Conservation (phyloP, 2,888 invertebrate genomes). For the Muschampia plurimacula region DNA sequence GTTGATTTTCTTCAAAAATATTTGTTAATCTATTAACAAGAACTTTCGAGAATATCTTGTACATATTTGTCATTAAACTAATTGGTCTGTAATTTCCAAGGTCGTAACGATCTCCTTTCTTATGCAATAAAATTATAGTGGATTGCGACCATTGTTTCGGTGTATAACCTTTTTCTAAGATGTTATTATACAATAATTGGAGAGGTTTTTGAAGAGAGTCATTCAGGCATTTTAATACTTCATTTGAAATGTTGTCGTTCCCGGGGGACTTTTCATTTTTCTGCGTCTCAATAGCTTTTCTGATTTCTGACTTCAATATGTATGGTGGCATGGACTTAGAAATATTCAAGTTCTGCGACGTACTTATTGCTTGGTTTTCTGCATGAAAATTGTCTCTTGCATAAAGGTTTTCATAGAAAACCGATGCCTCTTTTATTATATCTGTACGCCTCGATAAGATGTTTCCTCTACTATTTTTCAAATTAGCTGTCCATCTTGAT, state of each 20-base stretch:
- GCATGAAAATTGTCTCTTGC: neutral
- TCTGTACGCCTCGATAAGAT: neutral
- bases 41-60: conserved; percentile 17
- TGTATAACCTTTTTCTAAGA: neutral
- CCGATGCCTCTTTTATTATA: neutral
- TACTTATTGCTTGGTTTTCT: too few relatives aligned
- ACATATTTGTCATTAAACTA: conserved; percentile 33
- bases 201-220: neutral
- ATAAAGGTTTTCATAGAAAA: neutral
- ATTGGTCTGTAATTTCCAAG: conserved; percentile 12
- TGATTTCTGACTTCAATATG: neutral
- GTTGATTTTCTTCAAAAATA: conserved; percentile 39
- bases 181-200: neutral
- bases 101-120: conserved; percentile 1
- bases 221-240: neutral
- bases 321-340: neutral
- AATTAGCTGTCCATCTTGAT: neutral
- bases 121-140: neutral
- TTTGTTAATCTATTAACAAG: conserved; percentile 35
- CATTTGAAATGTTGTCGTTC: neutral
- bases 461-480: neutral
- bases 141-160: conserved; percentile 2
- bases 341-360: too few relatives aligned
- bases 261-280: neutral
- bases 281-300: neutral